phyloP scores from a whole-genome alignment of 2,888 invertebrate genomes.

The Chrysolina haemoptera region DNA sequence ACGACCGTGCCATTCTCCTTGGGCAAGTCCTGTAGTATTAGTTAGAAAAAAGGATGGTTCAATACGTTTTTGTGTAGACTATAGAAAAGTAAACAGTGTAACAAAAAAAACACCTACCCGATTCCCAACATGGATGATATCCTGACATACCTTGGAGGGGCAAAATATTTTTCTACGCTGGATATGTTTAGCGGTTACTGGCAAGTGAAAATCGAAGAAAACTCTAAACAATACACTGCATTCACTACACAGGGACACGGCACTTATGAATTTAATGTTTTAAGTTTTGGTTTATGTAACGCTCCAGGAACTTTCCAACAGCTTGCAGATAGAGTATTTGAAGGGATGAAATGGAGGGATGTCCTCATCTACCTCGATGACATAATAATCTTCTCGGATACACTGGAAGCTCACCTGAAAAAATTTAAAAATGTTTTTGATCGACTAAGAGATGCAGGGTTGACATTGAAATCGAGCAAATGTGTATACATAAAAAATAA shows the following conservation, averaged over 20 bases:
- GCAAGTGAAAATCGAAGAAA: too few relatives aligned
- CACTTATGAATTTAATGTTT: slow-evolving; percentile 10
- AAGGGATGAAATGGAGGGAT: too few relatives aligned
- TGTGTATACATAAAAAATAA: slow-evolving; percentile 37
- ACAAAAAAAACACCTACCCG: slow-evolving; percentile 22
- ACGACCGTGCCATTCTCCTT: slow-evolving; percentile 28
- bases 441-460: slow-evolving; percentile 31
- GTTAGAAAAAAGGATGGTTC: slow-evolving; percentile 40
- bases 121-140: slow-evolving; percentile 23
- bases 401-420: slow-evolving; percentile 30
- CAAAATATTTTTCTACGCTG: too few relatives aligned
- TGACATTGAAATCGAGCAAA: slow-evolving; percentile 42
- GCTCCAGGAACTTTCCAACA: neutral
- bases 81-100: slow-evolving; percentile 19
- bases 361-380: slow-evolving; percentile 36
- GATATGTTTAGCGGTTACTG: too few relatives aligned
- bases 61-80: neutral
- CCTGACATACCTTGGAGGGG: neutral
- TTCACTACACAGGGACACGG: neutral
- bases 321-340: neutral
- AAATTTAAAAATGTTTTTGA: slow-evolving; percentile 41
- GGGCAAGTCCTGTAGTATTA: slow-evolving; percentile 39
- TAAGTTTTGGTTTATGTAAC: neutral
- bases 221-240: neutral
- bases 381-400: slow-evolving; percentile 32